A percentile compares a stretch with the other conserved stretches of the same genome.
These are phyloP conservation scores for Cephalopterus ornatus DNA, from an alignment of 2,113 vertebrate species.

Conservation along the genomic window DNA sequence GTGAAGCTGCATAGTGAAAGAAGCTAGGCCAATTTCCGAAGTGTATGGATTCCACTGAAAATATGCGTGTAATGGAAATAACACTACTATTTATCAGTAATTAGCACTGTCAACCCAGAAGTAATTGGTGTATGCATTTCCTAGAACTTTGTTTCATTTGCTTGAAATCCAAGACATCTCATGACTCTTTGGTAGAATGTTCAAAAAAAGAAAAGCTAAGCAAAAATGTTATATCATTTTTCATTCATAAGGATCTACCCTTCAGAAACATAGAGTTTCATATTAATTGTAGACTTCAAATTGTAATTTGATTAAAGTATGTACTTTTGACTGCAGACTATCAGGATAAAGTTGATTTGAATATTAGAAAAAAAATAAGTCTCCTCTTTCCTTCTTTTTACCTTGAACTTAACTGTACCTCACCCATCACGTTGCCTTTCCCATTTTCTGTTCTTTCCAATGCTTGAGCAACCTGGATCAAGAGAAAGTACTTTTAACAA, in stretches of 20 bases:
- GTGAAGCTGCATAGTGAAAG: background rate
- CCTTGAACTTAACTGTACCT: background rate
- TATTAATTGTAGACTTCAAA: background rate
- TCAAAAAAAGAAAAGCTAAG: background rate
- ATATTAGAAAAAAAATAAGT: background rate
- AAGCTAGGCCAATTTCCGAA: background rate
- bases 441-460: background rate
- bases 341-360: background rate
- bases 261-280: background rate
- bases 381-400: background rate
- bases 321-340: background rate
- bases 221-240: background rate
- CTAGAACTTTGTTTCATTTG: background rate
- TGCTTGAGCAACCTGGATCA: background rate
- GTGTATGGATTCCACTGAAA: background rate
- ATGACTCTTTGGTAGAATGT: background rate
- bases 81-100: background rate
- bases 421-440: fast-evolving
- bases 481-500: background rate
- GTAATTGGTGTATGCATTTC: fast-evolving
- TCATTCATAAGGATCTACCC: background rate
- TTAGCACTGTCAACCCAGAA: background rate
- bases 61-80: background rate
- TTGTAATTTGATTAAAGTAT: background rate
- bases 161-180: background rate